Conservation (phyloP, 1,140 invertebrate species). For the Drosophila obscura region DNA sequence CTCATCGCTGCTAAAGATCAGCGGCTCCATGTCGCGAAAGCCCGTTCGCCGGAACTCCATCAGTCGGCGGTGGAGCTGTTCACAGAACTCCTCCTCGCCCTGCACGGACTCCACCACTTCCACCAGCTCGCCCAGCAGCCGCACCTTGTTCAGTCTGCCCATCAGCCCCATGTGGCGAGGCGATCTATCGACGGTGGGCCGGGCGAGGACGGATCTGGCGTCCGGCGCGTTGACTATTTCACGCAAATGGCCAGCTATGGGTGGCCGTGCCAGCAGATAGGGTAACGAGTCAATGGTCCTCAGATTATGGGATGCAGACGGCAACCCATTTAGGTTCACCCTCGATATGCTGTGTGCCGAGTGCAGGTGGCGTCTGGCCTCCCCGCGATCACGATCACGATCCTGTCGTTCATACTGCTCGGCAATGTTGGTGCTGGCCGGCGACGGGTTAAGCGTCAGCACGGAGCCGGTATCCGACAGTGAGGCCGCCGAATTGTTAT, state of each 20-base stretch:
- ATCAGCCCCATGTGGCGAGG: neutral
- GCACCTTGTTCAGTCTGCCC: constrained; percentile 4
- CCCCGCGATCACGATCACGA: neutral
- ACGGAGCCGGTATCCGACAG: neutral
- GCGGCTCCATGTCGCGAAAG: constrained; percentile 3
- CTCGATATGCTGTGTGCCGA: too few relatives aligned
- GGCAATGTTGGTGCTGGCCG: neutral
- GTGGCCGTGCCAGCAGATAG: too few relatives aligned
- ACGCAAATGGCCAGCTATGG: too few relatives aligned
- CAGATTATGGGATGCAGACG: too few relatives aligned
- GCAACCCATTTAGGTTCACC: too few relatives aligned
- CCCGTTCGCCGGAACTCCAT: constrained; percentile 2
- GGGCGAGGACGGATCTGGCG: neutral
- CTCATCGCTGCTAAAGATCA: neutral
- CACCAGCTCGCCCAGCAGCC: constrained; percentile 1
- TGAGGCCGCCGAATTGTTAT: neutral
- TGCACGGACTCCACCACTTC: constrained; percentile 8
- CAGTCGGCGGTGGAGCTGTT: neutral
- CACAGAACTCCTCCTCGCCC: constrained; percentile 4
- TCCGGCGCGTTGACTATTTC: neutral
- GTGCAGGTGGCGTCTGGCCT: too few relatives aligned
- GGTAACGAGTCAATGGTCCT: too few relatives aligned
- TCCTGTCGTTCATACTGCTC: neutral
- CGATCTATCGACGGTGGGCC: too few relatives aligned
- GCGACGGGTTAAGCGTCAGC: neutral